Base-by-base conservation (phyloP, 37 sponge, comb jelly and placozoan genomes). In the Geodia barretti region DNA sequence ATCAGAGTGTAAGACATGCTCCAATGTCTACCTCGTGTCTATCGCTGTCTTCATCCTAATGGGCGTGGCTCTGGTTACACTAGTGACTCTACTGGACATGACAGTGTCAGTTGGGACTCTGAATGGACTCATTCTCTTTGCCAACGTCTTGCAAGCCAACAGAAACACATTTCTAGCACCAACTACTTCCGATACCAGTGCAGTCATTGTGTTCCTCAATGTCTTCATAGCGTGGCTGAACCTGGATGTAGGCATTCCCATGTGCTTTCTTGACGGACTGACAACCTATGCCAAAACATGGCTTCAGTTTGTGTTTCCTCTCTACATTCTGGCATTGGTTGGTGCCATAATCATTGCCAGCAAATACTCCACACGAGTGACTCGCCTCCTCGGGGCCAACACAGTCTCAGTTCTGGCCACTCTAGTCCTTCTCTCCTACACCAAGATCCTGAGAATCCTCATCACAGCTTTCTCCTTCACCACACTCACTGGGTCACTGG, bases 201-300 rank as follows among this genome's bases (percentile, higher is more conserved):
- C n/a, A n/a, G n/a, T n/a, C n/a, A n/a, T n/a, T n/a, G n/a, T n/a
- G 73, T 3, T 69, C 23, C 35, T 29, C 21, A 5, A n/a, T 3
- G 64, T 62, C 1, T 69, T 69, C 70, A 69, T 69, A 69, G 33
- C 70, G 31, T 69, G 70, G 70, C 70, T 69, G 37, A 69, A 69
- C 70, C 31, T 69, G 33, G 70, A 69, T 34, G 23, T 69, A 3
- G 70, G 70, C 3, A 19, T 73, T 4, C 25, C 21, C 28, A 43
- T 2, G 41, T 73, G 43, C 43, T 73, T 73, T 39, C n/a, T 73
- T 31, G 20, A 39, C 28, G 43, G 73, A 20, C 20, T 73, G n/a
- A 25, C 38, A n/a, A 25, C n/a, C 4, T 73, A 73, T 36, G 23
- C 8, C 47, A 73, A 39, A 3, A 73, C 73, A 4, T 76, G 76